A percentile compares a stretch with the other conserved stretches of the same genome.
Conservation (phyloP, 1,140 invertebrate genomes). For the Goniozus legneri region DNA sequence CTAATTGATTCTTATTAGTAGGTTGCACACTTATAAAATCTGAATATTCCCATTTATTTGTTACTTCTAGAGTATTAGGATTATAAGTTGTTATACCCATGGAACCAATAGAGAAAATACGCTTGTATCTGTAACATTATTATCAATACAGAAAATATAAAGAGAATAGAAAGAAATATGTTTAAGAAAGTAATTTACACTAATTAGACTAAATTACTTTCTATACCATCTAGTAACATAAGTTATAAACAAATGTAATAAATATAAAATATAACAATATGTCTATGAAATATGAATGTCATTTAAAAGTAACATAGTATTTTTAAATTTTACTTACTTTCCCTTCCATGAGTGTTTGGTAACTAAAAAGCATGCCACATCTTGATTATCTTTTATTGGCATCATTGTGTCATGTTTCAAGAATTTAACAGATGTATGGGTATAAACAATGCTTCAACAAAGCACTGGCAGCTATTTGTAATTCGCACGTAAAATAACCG, state of each 20-base stretch:
- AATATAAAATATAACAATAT: too few species aligned
- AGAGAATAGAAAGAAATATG: conserved; percentile 8
- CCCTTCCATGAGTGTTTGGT: conserved; percentile 96
- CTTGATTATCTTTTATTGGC: conserved; percentile 83
- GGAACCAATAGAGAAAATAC: conserved; percentile 95
- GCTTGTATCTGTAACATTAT: conserved; percentile 75
- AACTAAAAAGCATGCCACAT: conserved; percentile 90
- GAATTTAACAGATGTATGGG: conserved; percentile 6
- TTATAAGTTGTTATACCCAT: conserved; percentile 97
- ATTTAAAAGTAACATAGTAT: too few species aligned
- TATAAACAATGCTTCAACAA: conserved; percentile 16
- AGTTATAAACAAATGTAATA: too few species aligned
- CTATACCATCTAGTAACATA: too few species aligned
- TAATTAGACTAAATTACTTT: too few species aligned
- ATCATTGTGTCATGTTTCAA: conserved; percentile 68
- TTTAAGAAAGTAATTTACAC: neutral
- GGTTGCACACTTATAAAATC: conserved; percentile 78
- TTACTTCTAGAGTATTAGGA: conserved; percentile 88
- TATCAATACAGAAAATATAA: neutral
- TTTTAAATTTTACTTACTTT: conserved; percentile 75
- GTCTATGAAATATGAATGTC: too few species aligned
- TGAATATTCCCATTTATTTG: conserved; percentile 89
- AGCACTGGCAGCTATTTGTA: conserved; percentile 16
- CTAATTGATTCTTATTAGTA: conserved; percentile 55
- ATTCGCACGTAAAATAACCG: conserved; percentile 13